Base-by-base conservation (phyloP, 2,888 invertebrate species). In the Suillia variegata region DNA sequence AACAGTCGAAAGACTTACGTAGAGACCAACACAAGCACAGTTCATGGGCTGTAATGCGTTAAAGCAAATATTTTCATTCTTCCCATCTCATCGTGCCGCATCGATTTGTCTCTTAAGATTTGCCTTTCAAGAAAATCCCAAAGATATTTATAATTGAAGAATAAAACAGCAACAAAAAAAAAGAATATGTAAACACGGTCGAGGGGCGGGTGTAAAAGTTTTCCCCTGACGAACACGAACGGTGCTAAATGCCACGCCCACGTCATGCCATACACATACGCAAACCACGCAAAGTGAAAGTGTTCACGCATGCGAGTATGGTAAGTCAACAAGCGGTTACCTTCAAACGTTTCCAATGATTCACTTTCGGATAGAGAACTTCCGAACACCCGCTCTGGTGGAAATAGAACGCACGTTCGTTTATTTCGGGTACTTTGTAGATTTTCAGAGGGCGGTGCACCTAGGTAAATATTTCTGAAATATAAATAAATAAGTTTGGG, bases 261-360 rank as follows among this genome's bases (percentile, higher is more conserved):
- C 12, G 31, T 31, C 31, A 31, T n/a, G 31, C 6, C 6, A 31
- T 31, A 31, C 6, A 31, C 31, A 31, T 8, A 31, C 31, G 31
- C 31, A 8, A 31, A 31, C 6, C 6, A 31, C 31, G 31, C 31
- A 31, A n/a, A n/a, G n/a, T n/a, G n/a, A n/a, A n/a, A n/a, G n/a
- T n/a, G n/a, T n/a, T n/a, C n/a, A 38, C 38, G 4, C 38, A 38
- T n/a, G n/a, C 38, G 38, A 8, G n/a, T 26, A 10, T 5, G 38
- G 38, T 3, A 38, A 38, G 4, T 38, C 38, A 38, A 38, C 15
- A 38, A 38, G 10, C 58, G 54, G 42, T 52, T 56, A 60, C 15
- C 61, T 62, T 65, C 49, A 53, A 38, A 33, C 26, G 49, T 38
- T 52, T 18, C 33, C 18, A 31, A 17, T 38, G 38, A 38, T 38